These are phyloP conservation scores for roundworm (Caenorhabditis elegans) DNA, from an alignment of 1,140 invertebrate genomes.

Conservation along the genomic window WBcel235 BX284606.5:14289501-14290000, in stretches of 20 bases:
- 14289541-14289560: not conserved
- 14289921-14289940: slow-evolving; percentile 37
- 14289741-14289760: not conserved
- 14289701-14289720: not conserved
- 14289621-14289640: slow-evolving; percentile 48
- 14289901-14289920: slow-evolving; percentile 35
- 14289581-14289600: not conserved
- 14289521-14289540: slow-evolving; percentile 5
- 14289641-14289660: slow-evolving; percentile 47
- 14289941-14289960: slow-evolving; percentile 27
- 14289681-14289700: not conserved
- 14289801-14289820: slow-evolving; percentile 42
- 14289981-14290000: not conserved
- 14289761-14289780: not conserved
- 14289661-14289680: slow-evolving; percentile 33
- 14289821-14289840: slow-evolving; percentile 28
- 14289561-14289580: not conserved
- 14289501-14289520: slow-evolving; percentile 43
- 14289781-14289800: slow-evolving; percentile 33
- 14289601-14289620: not conserved
- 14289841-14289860: not conserved
- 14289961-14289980: not conserved
- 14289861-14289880: slow-evolving; percentile 11
- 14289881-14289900: slow-evolving; percentile 25
- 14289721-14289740: slow-evolving; percentile 31